Evolutionary conservation across 1,140 invertebrate species (phyloP).

Genomic region (Charaxes varanes): DNA sequence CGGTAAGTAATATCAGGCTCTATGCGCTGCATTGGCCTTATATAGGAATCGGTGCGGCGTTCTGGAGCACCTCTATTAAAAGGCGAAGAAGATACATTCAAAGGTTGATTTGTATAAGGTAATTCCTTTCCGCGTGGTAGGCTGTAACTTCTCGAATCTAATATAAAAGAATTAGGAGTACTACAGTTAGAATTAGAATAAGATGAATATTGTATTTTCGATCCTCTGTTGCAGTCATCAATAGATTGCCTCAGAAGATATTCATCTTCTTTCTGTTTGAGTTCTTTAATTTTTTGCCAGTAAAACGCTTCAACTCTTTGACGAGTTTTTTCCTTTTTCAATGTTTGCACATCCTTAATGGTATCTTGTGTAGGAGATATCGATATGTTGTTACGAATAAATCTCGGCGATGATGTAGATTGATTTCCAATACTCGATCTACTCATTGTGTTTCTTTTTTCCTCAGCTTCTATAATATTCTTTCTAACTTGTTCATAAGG

Average conservation of each 20-base stretch:
- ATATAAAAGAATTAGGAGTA: conserved; percentile 36
- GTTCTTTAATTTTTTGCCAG: conserved; percentile 76
- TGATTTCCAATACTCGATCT: conserved; percentile 35
- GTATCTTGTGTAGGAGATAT: conserved; percentile 16
- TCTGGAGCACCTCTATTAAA: conserved; percentile 44
- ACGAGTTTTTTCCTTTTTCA: conserved; percentile 60
- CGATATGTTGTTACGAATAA: background rate
- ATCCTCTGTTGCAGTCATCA: conserved; percentile 23
- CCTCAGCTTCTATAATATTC: conserved; percentile 52
- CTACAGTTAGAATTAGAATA: conserved; percentile 40
- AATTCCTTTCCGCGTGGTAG: conserved; percentile 38
- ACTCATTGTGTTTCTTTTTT: conserved; percentile 50
- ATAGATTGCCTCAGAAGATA: conserved; percentile 59
- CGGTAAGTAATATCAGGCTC: conserved; percentile 42
- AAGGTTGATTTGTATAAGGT: conserved; percentile 29
- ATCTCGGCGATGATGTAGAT: conserved; percentile 29
- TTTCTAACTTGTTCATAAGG: conserved; percentile 58
- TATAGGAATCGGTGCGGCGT: conserved; percentile 52
- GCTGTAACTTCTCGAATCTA: conserved; percentile 40
- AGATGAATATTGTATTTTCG: conserved; percentile 15
- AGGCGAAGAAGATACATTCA: conserved; percentile 26
- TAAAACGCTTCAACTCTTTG: conserved; percentile 76
- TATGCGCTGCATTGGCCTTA: conserved; percentile 21
- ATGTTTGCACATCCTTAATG: conserved; percentile 21
- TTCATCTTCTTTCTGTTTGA: conserved; percentile 74